Evolutionary conservation across 2,797 vertebrate genomes (phyloP).

Genomic region (Sebastes cheni): DNA sequence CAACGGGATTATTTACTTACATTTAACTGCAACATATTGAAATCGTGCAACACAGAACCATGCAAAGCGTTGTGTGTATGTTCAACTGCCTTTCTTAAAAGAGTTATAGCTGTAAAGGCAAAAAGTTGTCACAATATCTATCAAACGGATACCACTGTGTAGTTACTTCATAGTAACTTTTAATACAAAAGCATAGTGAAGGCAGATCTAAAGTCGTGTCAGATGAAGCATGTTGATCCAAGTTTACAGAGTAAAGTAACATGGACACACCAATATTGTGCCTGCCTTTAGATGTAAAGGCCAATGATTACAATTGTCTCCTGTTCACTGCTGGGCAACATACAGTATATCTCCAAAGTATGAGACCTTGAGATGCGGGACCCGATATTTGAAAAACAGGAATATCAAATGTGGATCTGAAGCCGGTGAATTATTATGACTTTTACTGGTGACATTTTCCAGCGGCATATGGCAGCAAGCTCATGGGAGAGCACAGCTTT

Average conservation of each 20-base stretch:
- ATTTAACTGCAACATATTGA: not conserved
- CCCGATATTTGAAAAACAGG: conserved; percentile 91
- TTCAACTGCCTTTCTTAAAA: not conserved
- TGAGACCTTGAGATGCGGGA: conserved; percentile 81
- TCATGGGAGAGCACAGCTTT: conserved; percentile 94
- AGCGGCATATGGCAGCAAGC: conserved; percentile 92
- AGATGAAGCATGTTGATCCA: not conserved
- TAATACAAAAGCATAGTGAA: not conserved
- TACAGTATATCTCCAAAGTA: conserved; percentile 82
- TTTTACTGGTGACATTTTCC: conserved; percentile 98
- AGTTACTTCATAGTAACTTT: not conserved
- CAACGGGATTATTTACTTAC: not conserved
- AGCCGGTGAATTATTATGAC: conserved; percentile 96
- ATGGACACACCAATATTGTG: conserved; percentile 58
- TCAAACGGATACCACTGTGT: not conserved
- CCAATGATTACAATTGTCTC: conserved; percentile 86
- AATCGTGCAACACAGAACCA: not conserved
- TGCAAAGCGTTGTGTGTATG: not conserved
- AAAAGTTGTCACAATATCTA: not conserved
- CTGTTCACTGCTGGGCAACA: conserved; percentile 83
- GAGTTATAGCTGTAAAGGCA: not conserved
- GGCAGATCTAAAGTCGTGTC: not conserved
- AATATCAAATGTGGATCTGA: conserved; percentile 94
- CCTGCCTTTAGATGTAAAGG: conserved; percentile 67
- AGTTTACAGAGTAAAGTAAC: conserved; percentile 25